phyloP scores from a whole-genome alignment of 64 coral and sea anemone genomes.

The Cladopsammia gracilis region DNA sequence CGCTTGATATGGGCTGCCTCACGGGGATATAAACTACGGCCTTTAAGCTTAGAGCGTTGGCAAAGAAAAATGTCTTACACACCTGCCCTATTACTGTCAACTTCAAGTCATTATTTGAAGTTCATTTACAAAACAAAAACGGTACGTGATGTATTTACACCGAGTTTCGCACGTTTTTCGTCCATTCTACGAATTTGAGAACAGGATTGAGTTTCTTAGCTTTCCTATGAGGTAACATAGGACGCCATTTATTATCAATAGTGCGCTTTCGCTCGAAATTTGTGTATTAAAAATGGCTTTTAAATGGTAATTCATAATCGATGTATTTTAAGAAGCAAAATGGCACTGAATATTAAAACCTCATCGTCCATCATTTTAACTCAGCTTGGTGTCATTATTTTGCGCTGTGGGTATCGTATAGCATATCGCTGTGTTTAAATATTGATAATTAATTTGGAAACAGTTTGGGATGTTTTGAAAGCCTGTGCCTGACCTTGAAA shows the following conservation, averaged over 20 bases:
- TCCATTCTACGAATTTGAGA: not conserved
- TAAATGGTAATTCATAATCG: slow-evolving; percentile 25
- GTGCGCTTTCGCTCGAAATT: not conserved
- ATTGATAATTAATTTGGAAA: slow-evolving; percentile 49
- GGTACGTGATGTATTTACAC: not conserved
- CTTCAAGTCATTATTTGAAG: slow-evolving; percentile 35
- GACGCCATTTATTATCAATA: not conserved
- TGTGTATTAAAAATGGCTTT: not conserved
- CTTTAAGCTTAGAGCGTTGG: slow-evolving; percentile 26
- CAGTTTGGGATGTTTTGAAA: slow-evolving; percentile 35
- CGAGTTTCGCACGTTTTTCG: not conserved
- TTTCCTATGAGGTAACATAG: not conserved
- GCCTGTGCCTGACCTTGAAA: not conserved
- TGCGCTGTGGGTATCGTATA: not conserved
- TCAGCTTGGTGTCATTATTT: slow-evolving; percentile 45
- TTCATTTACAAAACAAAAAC: slow-evolving; percentile 51
- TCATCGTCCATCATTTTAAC: slow-evolving; percentile 46
- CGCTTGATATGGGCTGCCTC: not conserved
- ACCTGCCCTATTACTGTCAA: slow-evolving; percentile 40
- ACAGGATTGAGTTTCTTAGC: not conserved
- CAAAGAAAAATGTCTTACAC: not conserved
- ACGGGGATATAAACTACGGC: not conserved
- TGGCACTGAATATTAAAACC: slow-evolving; percentile 52
- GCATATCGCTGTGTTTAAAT: not conserved
- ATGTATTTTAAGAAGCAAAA: slow-evolving; percentile 34